These are phyloP conservation scores for Hesperophylax magnus DNA, from an alignment of 1,140 invertebrate species.

Conservation along the genomic window DNA sequence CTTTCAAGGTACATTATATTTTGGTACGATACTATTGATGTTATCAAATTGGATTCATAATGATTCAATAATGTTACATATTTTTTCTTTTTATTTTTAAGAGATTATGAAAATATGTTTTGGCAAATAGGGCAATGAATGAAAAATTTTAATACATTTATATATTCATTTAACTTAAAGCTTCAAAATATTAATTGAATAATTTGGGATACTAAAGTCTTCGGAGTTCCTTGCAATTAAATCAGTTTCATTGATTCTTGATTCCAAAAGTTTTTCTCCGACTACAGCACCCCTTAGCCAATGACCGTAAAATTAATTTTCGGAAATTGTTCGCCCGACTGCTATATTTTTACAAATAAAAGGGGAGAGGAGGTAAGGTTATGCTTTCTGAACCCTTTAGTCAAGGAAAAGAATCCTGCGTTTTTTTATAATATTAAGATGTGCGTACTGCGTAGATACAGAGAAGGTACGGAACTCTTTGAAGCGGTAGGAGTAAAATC, in stretches of 20 bases:
- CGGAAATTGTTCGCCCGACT: constrained; percentile 52
- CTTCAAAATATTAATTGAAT: background rate
- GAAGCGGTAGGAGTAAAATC: constrained; percentile 27
- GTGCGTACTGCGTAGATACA: background rate
- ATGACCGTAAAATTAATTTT: constrained; percentile 57
- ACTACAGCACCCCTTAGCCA: background rate
- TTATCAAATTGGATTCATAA: no score
- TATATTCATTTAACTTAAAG: background rate
- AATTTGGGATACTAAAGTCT: background rate
- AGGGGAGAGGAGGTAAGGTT: constrained; percentile 43
- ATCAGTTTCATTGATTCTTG: background rate
- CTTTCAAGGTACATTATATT: no score
- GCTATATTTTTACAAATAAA: constrained; percentile 54
- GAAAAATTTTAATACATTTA: no score
- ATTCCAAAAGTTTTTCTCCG: background rate
- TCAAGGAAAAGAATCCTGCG: constrained; percentile 11
- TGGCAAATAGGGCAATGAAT: no score
- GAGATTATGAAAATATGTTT: no score
- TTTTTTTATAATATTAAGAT: background rate
- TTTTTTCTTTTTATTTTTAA: no score
- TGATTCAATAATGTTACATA: no score
- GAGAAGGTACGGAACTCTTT: no score
- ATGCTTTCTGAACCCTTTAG: constrained; percentile 24
- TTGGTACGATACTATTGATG: no score
- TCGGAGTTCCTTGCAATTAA: background rate